Base-by-base conservation (phyloP, 2,797 vertebrate genomes). In the Vespertilio murinus region DNA sequence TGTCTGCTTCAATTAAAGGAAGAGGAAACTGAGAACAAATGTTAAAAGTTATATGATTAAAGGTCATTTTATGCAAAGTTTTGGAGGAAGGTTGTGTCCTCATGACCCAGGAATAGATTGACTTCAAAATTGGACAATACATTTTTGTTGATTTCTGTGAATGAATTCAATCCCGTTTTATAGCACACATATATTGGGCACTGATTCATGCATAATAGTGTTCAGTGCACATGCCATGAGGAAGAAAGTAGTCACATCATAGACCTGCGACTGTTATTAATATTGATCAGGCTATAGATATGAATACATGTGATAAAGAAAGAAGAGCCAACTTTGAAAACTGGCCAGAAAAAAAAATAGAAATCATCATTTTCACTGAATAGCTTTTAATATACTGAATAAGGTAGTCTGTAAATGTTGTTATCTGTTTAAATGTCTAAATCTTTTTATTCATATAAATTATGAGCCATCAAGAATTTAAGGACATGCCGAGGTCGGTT, bases 391-490 rank as follows among this genome's bases (percentile, higher is more conserved):
- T 90, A 74, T 47, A 86, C 81, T 71, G 56, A 30, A 75, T 95
- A 54, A 91, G 86, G 74, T 45, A 45, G 6, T 84, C 67, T 94
- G 23, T 18, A 78, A 89, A 89, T 30, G 86, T 94, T 30, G 84
- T 94, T 87, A 90, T 22, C n/a, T 95, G 61, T 93, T 96, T 83
- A 78, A 77, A 45, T 92, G 22, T 69, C 94, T 52, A 82, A 95
- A 85, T 38, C 67, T 74, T 84, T 97, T 97, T 95, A 93, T 96
- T 97, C 93, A 96, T 88, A 93, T 97, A 28, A 92, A 96, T 97
- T 97, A 94, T 92, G 95, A 95, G 81, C 73, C 61, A 96, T 42
- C 3, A 52, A 71, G 6, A 74, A 93, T 79, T 70, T 85, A 88
- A 96, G 5, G 10, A 49, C 14, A 88, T 91, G n/a, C n/a, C n/a